Conservation (phyloP, 2,888 invertebrate genomes). For the Dasypogon diadema region DNA sequence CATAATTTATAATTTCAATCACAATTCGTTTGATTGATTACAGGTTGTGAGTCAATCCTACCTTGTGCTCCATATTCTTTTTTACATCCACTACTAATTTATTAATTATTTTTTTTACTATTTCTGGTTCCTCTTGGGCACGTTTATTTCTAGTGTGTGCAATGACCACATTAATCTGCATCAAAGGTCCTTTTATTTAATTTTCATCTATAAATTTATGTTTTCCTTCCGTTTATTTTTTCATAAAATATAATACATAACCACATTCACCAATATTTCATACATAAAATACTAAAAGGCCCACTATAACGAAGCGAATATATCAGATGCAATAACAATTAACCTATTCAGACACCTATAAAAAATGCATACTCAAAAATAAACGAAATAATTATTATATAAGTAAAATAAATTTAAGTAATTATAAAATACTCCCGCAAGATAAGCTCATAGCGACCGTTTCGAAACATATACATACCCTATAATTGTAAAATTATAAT, state of each 20-base stretch:
- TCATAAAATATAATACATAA: not conserved
- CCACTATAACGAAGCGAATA: not conserved
- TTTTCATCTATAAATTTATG: not conserved
- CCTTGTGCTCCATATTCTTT: too few species aligned
- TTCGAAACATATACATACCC: constrained; percentile 9
- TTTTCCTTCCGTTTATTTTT: not conserved
- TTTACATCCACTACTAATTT: too few species aligned
- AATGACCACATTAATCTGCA: not conserved
- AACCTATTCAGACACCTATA: not conserved
- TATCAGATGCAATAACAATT: not conserved
- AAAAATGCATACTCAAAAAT: not conserved
- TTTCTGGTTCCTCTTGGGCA: too few species aligned
- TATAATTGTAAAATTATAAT: constrained; percentile 28
- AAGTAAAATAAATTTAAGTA: constrained; percentile 11
- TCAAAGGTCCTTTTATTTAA: not conserved
- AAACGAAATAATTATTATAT: not conserved
- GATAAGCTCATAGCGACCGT: constrained; percentile 3
- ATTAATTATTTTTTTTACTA: too few species aligned
- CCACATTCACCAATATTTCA: not conserved
- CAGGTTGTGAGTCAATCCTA: too few species aligned
- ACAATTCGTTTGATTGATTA: too few species aligned
- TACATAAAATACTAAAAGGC: not conserved
- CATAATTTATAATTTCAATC: not conserved
- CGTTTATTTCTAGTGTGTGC: too few species aligned
- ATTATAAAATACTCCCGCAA: not conserved